A percentile compares a stretch with the other conserved stretches of the same genome.
Conservation (phyloP, 2,797 vertebrate genomes). For the Octomys mimax region DNA sequence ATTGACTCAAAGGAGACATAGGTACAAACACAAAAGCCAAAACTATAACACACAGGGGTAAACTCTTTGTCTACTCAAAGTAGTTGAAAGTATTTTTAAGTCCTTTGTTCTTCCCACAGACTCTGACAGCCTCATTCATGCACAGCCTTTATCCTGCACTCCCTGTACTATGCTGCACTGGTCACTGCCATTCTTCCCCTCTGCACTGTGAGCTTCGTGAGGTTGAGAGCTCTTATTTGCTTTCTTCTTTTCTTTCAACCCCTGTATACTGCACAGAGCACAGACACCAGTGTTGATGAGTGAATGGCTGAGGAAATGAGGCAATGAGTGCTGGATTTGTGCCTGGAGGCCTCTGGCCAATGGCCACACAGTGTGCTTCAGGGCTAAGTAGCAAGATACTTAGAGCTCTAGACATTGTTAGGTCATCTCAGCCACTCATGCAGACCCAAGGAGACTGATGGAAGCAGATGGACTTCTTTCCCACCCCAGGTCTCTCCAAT, state of each 20-base stretch:
- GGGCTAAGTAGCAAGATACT: neutral
- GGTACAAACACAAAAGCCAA: neutral
- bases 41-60: neutral
- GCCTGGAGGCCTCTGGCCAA: neutral
- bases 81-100: neutral
- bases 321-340: neutral
- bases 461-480: neutral
- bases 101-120: neutral
- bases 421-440: neutral
- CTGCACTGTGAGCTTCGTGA: neutral
- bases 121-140: neutral
- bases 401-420: neutral
- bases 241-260: neutral
- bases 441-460: neutral
- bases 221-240: neutral
- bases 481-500: neutral
- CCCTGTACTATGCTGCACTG: neutral
- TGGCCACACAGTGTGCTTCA: neutral
- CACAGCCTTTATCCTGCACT: neutral
- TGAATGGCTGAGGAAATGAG: neutral
- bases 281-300: neutral
- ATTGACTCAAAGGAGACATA: constrained; percentile 3
- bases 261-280: neutral
- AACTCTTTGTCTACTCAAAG: neutral
- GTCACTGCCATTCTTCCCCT: neutral